phyloP scores from a whole-genome alignment of 1,140 invertebrate species.

The Bombus sibiricus region DNA sequence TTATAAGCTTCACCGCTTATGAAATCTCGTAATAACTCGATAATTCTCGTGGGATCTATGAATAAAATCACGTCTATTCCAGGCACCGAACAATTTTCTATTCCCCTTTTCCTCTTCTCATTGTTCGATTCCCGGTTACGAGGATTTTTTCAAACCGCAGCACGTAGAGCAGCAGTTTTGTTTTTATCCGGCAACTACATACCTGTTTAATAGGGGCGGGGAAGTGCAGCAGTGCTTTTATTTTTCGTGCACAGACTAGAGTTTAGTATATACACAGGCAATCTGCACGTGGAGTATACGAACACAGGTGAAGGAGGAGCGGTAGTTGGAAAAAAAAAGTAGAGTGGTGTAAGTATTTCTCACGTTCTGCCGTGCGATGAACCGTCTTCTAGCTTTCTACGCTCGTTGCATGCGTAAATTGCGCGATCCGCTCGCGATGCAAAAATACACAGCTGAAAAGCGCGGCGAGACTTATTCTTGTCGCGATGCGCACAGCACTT shows the following conservation, averaged over 20 bases:
- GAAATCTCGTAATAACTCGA: neutral
- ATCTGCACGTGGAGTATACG: constrained; percentile 2
- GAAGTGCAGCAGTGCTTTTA: constrained; percentile 16
- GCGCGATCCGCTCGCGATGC: constrained; percentile 19
- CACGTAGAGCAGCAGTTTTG: constrained; percentile 13
- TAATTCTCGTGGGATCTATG: constrained; percentile 19
- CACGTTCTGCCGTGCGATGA: constrained; percentile 43
- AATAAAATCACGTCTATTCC: constrained; percentile 29
- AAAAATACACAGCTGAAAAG: constrained; percentile 21
- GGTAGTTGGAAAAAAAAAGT: neutral
- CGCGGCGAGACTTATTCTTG: constrained; percentile 10
- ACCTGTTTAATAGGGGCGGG: constrained; percentile 46
- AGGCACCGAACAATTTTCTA: constrained; percentile 4
- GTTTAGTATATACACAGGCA: constrained; percentile 15
- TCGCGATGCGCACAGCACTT: neutral
- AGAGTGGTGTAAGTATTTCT: constrained; percentile 49
- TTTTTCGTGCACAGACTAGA: constrained; percentile 8
- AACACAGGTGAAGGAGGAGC: neutral
- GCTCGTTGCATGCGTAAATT: constrained; percentile 35
- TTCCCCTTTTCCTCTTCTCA: neutral
- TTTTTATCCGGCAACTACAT: constrained; percentile 36
- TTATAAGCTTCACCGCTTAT: neutral
- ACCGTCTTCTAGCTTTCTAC: constrained; percentile 43
- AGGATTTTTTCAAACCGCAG: constrained; percentile 24
- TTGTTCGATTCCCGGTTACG: constrained; percentile 3